Evolutionary conservation across 2,888 invertebrate genomes (phyloP).

Genomic region (Phrixothrix hirtus): DNA sequence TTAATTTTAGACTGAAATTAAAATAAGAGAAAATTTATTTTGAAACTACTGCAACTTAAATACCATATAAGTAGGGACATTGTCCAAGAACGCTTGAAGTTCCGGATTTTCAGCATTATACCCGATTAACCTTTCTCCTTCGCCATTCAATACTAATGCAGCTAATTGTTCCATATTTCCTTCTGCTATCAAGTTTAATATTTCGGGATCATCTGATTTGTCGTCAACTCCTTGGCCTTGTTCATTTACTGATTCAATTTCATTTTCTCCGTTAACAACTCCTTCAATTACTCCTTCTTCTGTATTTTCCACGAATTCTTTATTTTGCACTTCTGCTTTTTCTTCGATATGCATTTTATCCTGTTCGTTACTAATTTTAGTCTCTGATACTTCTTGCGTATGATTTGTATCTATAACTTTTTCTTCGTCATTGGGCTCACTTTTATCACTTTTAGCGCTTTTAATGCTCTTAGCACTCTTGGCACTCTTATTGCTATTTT

Average conservation of each 20-base stretch:
- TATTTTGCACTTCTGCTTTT: conserved; percentile 14
- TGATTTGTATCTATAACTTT: no score
- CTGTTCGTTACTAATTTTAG: no score
- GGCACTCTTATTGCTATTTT: no score
- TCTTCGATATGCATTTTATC: conserved; percentile 17
- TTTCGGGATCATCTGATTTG: conserved; percentile 63
- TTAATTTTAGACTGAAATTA: conserved; percentile 83
- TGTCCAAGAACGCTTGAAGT: conserved; percentile 83
- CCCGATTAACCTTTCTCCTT: conserved; percentile 77
- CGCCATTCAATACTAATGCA: conserved; percentile 83
- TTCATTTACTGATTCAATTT: conserved; percentile 56
- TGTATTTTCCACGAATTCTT: conserved; percentile 29
- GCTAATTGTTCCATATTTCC: conserved; percentile 91
- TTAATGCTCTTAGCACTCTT: no score
- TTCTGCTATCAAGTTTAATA: conserved; percentile 67
- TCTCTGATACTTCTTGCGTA: no score
- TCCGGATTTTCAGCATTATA: conserved; percentile 74
- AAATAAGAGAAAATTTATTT: no score
- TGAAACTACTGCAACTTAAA: no score
- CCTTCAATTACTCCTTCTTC: conserved; percentile 54
- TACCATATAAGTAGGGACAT: conserved; percentile 87
- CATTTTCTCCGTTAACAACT: conserved; percentile 54
- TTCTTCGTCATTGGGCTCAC: no score
- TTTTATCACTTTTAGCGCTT: no score
- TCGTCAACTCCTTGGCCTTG: conserved; percentile 59